phyloP scores from a whole-genome alignment of 2,113 vertebrate genomes.

The Rhabdomys dilectus region DNA sequence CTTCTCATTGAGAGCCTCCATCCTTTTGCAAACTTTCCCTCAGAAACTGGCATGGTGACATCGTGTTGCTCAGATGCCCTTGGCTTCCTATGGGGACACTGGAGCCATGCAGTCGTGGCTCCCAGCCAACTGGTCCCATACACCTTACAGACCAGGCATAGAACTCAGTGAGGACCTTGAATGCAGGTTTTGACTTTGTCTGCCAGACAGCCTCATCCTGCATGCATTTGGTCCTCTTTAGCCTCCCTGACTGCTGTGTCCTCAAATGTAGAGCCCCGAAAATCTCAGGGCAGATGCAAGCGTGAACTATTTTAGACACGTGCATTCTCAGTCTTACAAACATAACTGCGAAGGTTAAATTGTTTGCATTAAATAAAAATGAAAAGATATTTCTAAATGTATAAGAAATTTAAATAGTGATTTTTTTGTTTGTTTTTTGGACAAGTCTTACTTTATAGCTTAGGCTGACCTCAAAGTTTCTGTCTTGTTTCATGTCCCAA shows the following conservation, averaged over 20 bases:
- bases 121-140: neutral
- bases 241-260: neutral
- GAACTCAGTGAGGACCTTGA: neutral
- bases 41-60: neutral
- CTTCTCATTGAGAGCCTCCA: neutral
- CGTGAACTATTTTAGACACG: neutral
- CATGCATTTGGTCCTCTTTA: accelerated
- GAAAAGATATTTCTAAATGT: neutral
- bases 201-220: neutral
- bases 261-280: neutral
- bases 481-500: neutral
- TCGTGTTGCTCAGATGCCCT: neutral
- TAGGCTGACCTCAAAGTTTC: neutral
- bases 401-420: constrained; percentile 13
- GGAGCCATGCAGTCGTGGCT: neutral
- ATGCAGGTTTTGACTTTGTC: neutral
- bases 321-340: constrained; percentile 4
- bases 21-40: neutral
- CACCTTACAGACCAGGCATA: neutral
- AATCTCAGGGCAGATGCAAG: neutral
- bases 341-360: neutral
- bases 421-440: neutral
- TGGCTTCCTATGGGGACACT: neutral
- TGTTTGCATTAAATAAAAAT: constrained; percentile 7
- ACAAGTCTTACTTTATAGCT: neutral